Conservation (phyloP, 1,140 invertebrate genomes). For the Grapholita molesta region DNA sequence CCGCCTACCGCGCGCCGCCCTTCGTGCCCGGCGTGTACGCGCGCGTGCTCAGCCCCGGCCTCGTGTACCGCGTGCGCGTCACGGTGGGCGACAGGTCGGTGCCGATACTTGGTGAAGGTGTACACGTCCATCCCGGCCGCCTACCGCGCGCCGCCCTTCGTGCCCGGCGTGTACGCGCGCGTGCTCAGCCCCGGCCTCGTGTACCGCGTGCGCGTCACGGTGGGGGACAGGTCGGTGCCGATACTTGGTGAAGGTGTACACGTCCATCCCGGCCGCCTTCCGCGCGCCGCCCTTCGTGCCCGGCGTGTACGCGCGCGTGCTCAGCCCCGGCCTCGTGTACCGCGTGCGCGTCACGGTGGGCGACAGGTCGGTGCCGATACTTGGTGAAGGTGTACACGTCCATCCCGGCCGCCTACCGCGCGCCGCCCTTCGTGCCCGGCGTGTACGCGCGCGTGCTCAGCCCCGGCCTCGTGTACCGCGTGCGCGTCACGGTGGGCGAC, state of each 20-base stretch:
- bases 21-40: neutral
- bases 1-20: constrained; percentile 33
- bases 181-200: constrained; percentile 59
- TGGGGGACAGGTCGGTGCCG: constrained; percentile 82
- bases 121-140: too few relatives aligned
- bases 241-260: too few relatives aligned
- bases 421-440: neutral
- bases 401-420: too few relatives aligned
- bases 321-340: constrained; percentile 64
- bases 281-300: constrained; percentile 21
- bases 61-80: constrained; percentile 79
- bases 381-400: constrained; percentile 39
- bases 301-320: neutral
- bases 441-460: too few relatives aligned
- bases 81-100: constrained; percentile 84
- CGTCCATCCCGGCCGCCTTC: too few relatives aligned
- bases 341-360: constrained; percentile 86
- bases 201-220: constrained; percentile 81
- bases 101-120: too few relatives aligned
- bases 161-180: neutral
- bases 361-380: too few relatives aligned
- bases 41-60: constrained; percentile 36
- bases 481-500: constrained; percentile 85
- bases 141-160: constrained; percentile 30
- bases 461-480: constrained; percentile 71